Evolutionary conservation across 1,140 invertebrate genomes (phyloP).

Genomic region (Calliopsis andreniformis): DNA sequence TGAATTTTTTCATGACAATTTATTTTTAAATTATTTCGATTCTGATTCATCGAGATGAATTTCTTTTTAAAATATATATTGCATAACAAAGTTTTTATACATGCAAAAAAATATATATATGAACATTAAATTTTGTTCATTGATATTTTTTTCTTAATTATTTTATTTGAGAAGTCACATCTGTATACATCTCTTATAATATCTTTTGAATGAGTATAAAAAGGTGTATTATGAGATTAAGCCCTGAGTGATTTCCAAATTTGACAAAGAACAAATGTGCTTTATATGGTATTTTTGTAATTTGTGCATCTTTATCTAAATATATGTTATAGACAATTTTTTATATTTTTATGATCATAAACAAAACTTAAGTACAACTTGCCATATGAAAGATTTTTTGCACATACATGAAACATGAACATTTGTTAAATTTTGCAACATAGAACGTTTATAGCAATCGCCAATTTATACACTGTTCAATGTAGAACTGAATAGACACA

Average conservation of each 20-base stretch:
- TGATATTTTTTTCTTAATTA: constrained; percentile 11
- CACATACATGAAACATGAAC: neutral
- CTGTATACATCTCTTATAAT: constrained; percentile 25
- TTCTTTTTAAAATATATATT: neutral
- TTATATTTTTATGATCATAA: neutral
- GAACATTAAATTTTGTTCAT: no score
- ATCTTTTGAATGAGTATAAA: constrained; percentile 46
- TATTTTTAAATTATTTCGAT: no score
- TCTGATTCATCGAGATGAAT: no score
- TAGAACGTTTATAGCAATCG: neutral
- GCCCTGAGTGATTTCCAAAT: constrained; percentile 48
- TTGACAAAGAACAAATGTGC: constrained; percentile 7
- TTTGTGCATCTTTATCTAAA: neutral
- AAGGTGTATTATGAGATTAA: constrained; percentile 38
- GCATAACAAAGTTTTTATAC: neutral
- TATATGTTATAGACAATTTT: neutral
- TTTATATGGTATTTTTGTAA: neutral
- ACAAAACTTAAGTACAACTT: constrained; percentile 4
- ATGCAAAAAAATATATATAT: no score
- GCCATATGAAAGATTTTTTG: constrained; percentile 5
- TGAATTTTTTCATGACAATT: no score
- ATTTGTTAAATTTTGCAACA: constrained; percentile 17
- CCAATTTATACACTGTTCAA: constrained; percentile 17
- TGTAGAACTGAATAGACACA: constrained; percentile 28
- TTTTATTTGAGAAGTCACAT: constrained; percentile 45